A percentile compares a stretch with the other conserved stretches of the same genome.
Conservation (phyloP, 2,113 vertebrate species). For the Pyrgilauda ruficollis region DNA sequence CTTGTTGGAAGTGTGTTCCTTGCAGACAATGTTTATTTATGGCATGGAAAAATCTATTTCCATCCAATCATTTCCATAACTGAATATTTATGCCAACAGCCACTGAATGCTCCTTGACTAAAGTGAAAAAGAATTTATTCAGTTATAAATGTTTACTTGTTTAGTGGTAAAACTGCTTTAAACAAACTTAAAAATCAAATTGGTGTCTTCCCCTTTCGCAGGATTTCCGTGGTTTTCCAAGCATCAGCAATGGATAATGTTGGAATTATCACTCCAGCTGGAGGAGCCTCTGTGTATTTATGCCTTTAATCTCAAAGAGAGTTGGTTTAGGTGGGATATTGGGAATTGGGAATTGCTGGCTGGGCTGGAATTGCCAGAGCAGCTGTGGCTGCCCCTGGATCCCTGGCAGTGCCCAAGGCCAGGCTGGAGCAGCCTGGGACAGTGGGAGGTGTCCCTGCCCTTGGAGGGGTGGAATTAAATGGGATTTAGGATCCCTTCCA, state of each 20-base stretch:
- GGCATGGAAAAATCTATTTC: slow-evolving; percentile 68
- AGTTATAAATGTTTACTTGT: slow-evolving; percentile 73
- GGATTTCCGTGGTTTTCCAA: background rate
- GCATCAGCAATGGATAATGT: background rate
- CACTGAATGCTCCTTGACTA: slow-evolving; percentile 68
- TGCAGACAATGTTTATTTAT: slow-evolving; percentile 74
- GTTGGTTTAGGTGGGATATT: background rate
- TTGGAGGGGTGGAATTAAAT: fast-evolving
- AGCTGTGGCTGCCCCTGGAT: background rate
- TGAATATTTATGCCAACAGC: slow-evolving; percentile 74
- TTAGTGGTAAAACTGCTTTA: slow-evolving; percentile 61
- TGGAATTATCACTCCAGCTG: slow-evolving; percentile 34
- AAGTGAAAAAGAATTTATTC: slow-evolving; percentile 67
- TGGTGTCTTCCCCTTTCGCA: background rate
- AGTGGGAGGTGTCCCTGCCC: background rate
- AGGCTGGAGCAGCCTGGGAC: background rate
- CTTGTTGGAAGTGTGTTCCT: slow-evolving; percentile 55
- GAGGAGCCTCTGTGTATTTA: background rate
- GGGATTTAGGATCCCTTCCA: background rate
- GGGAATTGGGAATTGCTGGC: background rate
- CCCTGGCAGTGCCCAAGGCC: background rate
- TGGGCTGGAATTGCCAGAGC: background rate
- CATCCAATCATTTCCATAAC: slow-evolving; percentile 74
- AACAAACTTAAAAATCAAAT: slow-evolving; percentile 66
- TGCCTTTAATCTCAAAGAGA: background rate